A percentile compares a stretch with the other conserved stretches of the same genome.
These are phyloP conservation scores for Cryptops parisi DNA, from an alignment of 2,888 invertebrate species.

Conservation along the genomic window DNA sequence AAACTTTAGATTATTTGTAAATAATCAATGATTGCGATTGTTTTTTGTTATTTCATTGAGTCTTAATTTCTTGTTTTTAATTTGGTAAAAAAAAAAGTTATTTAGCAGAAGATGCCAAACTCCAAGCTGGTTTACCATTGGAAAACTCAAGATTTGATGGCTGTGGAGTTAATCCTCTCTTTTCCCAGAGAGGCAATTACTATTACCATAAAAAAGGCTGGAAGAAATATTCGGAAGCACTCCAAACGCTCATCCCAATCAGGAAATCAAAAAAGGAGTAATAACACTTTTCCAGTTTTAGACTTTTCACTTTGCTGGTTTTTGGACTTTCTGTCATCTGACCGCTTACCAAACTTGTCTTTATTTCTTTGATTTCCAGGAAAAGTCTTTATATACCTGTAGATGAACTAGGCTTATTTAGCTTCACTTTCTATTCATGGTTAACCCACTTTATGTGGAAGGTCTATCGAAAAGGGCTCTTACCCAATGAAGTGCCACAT, in stretches of 20 bases:
- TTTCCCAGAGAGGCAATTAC: not conserved
- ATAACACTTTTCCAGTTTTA: no score
- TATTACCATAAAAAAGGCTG: not conserved
- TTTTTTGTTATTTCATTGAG: not conserved
- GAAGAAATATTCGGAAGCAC: slow-evolving; percentile 3
- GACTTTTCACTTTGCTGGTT: no score
- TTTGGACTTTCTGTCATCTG: no score
- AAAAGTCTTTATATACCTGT: no score
- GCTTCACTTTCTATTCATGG: slow-evolving; percentile 39
- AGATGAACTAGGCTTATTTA: slow-evolving; percentile 37
- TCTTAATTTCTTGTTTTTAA: no score
- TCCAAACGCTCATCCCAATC: slow-evolving; percentile 1
- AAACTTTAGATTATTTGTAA: not conserved
- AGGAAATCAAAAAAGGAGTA: not conserved
- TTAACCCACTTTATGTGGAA: slow-evolving; percentile 38
- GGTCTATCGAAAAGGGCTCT: slow-evolving; percentile 36
- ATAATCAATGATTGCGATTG: not conserved
- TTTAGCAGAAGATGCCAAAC: not conserved
- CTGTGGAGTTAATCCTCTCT: not conserved
- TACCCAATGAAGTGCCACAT: slow-evolving; percentile 31
- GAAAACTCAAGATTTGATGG: not conserved
- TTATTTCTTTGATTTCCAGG: no score
- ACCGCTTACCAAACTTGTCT: no score
- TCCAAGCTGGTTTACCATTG: not conserved
- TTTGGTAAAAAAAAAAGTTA: no score